Evolutionary conservation across 2,888 invertebrate genomes (phyloP), one percentile per base, ranked within the genome.

Genomic region (Leptinotarsa haldemani): DNA sequence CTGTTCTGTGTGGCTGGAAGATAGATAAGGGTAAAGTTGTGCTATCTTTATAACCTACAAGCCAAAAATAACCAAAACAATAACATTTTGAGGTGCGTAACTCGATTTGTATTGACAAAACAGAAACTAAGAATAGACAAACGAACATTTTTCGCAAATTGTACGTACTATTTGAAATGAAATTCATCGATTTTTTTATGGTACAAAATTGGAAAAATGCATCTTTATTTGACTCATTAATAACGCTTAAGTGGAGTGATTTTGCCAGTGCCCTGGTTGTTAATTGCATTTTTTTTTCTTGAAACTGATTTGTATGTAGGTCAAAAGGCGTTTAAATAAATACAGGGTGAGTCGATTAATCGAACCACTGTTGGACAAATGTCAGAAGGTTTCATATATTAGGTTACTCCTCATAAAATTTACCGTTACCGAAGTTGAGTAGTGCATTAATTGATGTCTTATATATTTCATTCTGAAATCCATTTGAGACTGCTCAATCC

Each of bases 11-110:
- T 69, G 64, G 18, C 71, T 74, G 48, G 66, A 47, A 48, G 47
- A 70, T 50, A 72, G 70, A 68, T 73, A 69, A 66, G 67, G 69
- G 69, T 58, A 65, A 65, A 68, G 63, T 65, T 71, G 71, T 58
- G 72, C 65, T 65, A 58, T 46, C 61, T 69, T 63, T 75, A 75
- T 75, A 75, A 75, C 72, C 75, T 75, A 71, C 63, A 75, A 71
- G 65, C 61, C 69, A 58, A 74, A 77, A 70, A 61, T 74, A 69
- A 77, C 70, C 75, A 74, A 73, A 76, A 75, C 72, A 75, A 75
- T 30, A 69, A 70, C 67, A 47, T 47, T 69, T 67, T 47, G 61
- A 64, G 63, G 22, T 63, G 46, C 68, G 56, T 68, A 56, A 56
- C 56, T 30, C 22, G 13, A 68, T 56, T 58, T 68, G 46, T 68